Evolutionary conservation across 2,797 vertebrate species (phyloP), one percentile per base, ranked within the genome.

Genomic region (Ctenosaura bakeri): DNA sequence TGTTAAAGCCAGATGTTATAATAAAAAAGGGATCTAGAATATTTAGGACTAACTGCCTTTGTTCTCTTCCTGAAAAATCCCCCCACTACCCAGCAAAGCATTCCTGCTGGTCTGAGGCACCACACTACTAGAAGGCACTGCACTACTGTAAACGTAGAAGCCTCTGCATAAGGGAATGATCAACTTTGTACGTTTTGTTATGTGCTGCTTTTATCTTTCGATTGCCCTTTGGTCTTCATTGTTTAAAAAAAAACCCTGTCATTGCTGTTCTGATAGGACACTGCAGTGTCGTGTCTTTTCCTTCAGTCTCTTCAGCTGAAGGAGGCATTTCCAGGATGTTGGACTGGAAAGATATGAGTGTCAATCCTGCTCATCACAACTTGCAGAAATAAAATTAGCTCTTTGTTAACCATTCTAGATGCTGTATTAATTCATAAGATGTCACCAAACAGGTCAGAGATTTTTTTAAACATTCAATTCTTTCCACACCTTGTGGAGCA

Each of bases 91-190:
- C 54, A 83, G 3, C 22, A 71, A 66, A 86, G 77, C 10, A 6
- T 22, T 91, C 42, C 29, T 87, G 24, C n/a, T 79, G 24, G n/a
- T 52, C 35, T 85, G 7, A 79, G 18, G 16, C 88, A 42, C 10
- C 3, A 1, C 1, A 0, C 91, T 91, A 86, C 93, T 87, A 94
- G 91, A 92, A 92, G 89, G 89, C 90, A 92, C 88, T 92, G 77
- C 76, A 84, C 42, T 88, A 62, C 89, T 90, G 78, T 69, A 87
- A 84, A 16, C 54, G 14, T 35, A 56, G 83, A 0, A 87, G 78
- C 32, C 46, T 52, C 50, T 38, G 4, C 5, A 32, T 9, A 71
- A 22, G 62, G 69, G 50, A 56, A 56, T 14, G 46, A 24, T 46
- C n/a, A 6, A 42, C 35, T 77, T 59, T 38, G 14, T 38, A 16